Evolutionary conservation across 2,888 invertebrate species (phyloP), one percentile per base, ranked within the genome.

Genomic region (Stomorhina lunata): DNA sequence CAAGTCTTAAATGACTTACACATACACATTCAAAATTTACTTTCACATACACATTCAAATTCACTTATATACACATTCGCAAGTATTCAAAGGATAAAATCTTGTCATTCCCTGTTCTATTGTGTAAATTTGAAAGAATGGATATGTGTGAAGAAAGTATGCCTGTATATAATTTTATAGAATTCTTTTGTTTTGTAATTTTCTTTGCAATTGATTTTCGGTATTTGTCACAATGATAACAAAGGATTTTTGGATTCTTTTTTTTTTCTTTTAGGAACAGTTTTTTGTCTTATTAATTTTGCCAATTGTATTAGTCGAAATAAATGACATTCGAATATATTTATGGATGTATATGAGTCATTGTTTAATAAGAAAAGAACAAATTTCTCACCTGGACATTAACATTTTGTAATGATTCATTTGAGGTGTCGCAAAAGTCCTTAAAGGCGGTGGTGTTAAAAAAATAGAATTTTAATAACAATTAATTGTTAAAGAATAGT

Each of bases 1-100:
- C 87, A 85, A 85, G 86, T 84, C 86, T 88, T 86, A 87, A 89
- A 89, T 89, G 86, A 88, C 87, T 87, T 85, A 68, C 69, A 75
- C 48, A 77, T 72, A 17, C 22, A 66, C 17, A 12, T 29, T n/a
- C 6, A 43, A 43, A n/a, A 43, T n/a, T n/a, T n/a, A n/a, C n/a
- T n/a, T n/a, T n/a, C n/a, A n/a, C n/a, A n/a, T n/a, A n/a, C n/a
- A n/a, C n/a, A 43, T n/a, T 12, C 48, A 27, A 6, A 29, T 40
- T 17, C 12, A 59, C 17, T 25, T 27, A 17, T 43, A 25, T n/a
- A 22, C 12, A 5, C 20, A 32, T 4, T 15, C n/a, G n/a, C n/a
- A 22, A 29, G 55, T 34, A 25, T n/a, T n/a, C n/a, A n/a, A n/a
- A n/a, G n/a, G n/a, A n/a, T n/a, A 27, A 37, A 37, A 17, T 37